A percentile compares a stretch with the other conserved stretches of the same genome.
These are phyloP conservation scores for Linepithema humile DNA, from an alignment of 1,140 invertebrate species.

Conservation along the genomic window DNA sequence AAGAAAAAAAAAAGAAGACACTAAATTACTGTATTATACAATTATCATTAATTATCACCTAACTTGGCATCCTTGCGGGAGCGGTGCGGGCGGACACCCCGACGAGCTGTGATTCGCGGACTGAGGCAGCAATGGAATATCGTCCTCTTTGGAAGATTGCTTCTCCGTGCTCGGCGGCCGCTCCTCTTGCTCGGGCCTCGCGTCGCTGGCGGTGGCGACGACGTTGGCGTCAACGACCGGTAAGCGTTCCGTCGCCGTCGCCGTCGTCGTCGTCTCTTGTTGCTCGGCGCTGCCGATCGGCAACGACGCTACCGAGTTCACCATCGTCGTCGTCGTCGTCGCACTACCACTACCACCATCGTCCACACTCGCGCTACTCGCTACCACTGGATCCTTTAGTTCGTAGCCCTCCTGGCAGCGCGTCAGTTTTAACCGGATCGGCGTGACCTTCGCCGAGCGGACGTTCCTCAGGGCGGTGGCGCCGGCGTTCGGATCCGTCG, in stretches of 20 bases:
- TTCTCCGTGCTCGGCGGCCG: constrained; percentile 55
- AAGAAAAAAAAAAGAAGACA: constrained; percentile 6
- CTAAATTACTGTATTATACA: constrained; percentile 80
- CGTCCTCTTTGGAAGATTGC: constrained; percentile 70
- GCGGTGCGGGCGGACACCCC: constrained; percentile 84
- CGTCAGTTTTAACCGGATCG: constrained; percentile 92
- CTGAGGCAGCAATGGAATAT: constrained; percentile 61
- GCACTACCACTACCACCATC: constrained; percentile 70
- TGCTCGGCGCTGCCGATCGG: constrained; percentile 51
- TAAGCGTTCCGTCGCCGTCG: constrained; percentile 67
- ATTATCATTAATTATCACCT: constrained; percentile 91
- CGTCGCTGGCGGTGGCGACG: background rate
- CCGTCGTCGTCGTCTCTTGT: constrained; percentile 61
- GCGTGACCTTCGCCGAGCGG: constrained; percentile 88
- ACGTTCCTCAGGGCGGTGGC: constrained; percentile 84
- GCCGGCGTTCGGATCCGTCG: constrained; percentile 77
- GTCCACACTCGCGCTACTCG: constrained; percentile 51
- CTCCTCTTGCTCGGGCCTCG: constrained; percentile 36
- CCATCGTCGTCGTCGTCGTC: constrained; percentile 74
- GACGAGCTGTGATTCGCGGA: constrained; percentile 75
- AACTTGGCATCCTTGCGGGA: constrained; percentile 93
- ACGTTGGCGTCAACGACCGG: constrained; percentile 52
- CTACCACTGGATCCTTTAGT: constrained; percentile 81
- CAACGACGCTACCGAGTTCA: constrained; percentile 61
- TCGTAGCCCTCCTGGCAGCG: constrained; percentile 90